Percentiles rank a stretch among this genome's conserved stretches.
phyloP scores from a whole-genome alignment of 2,797 vertebrate genomes.

The Lates japonicus region DNA sequence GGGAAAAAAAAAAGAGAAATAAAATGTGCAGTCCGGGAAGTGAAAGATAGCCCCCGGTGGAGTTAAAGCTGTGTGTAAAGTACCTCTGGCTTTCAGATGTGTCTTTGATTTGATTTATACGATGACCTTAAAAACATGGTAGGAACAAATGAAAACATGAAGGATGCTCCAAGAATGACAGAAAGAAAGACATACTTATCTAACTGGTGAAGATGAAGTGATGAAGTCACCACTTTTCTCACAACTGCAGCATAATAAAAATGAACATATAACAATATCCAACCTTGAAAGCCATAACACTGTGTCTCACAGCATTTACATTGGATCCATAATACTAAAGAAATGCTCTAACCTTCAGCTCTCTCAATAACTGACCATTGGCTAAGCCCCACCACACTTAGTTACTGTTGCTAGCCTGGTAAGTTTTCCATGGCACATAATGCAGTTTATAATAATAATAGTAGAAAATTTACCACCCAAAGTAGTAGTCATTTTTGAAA shows the following conservation, averaged over 20 bases:
- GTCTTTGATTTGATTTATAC: conserved; percentile 68
- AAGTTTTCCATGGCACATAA: neutral
- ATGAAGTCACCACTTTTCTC: conserved; percentile 14
- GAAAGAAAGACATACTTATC: conserved; percentile 24
- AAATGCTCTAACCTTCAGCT: conserved; percentile 5
- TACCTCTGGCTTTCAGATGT: conserved; percentile 60
- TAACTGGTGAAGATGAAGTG: neutral
- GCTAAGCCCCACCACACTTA: conserved; percentile 2
- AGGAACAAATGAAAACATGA: conserved; percentile 61
- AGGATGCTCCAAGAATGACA: conserved; percentile 35
- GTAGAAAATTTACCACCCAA: neutral
- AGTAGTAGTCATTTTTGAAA: neutral
- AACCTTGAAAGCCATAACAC: conserved; percentile 8
- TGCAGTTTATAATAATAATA: neutral
- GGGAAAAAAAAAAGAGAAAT: conserved; percentile 38
- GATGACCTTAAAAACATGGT: conserved; percentile 63
- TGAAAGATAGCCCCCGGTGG: conserved; percentile 58
- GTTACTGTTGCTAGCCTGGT: neutral
- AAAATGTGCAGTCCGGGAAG: conserved; percentile 57
- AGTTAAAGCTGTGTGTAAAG: conserved; percentile 67
- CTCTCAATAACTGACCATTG: neutral
- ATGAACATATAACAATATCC: neutral
- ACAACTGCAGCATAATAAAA: conserved; percentile 15
- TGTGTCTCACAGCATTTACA: conserved; percentile 14
- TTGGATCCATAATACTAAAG: conserved; percentile 4